These are phyloP conservation scores for Triplophysa yarkandensis DNA, from an alignment of 2,797 vertebrate genomes.

Conservation along the genomic window DNA sequence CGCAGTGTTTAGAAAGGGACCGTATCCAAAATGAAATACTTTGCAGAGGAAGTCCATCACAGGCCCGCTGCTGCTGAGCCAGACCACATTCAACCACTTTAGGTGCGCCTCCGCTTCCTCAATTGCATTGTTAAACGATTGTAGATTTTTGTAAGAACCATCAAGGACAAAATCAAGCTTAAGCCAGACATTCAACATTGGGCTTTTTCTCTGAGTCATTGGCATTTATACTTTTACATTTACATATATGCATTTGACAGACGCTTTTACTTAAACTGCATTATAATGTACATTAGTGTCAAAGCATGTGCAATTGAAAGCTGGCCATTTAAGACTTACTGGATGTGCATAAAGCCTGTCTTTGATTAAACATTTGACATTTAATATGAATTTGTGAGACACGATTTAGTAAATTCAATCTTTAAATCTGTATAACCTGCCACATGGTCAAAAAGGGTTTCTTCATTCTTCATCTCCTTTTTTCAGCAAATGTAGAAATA, in stretches of 20 bases:
- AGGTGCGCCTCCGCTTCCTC: constrained; percentile 68
- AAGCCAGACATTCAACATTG: constrained; percentile 62
- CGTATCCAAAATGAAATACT: constrained; percentile 77
- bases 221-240: too few species aligned
- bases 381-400: not conserved
- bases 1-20: constrained; percentile 76
- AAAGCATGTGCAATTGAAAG: too few species aligned
- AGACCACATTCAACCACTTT: constrained; percentile 77
- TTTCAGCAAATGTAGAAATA: not conserved
- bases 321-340: constrained; percentile 53
- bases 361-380: not conserved
- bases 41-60: constrained; percentile 77
- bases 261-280: too few species aligned
- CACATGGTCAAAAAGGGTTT: not conserved
- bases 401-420: not conserved
- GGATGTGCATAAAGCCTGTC: not conserved
- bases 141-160: constrained; percentile 68
- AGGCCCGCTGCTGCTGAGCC: constrained; percentile 65
- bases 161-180: constrained; percentile 60
- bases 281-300: too few species aligned
- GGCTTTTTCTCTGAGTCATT: constrained; percentile 49
- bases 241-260: too few species aligned
- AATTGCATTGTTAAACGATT: constrained; percentile 68
- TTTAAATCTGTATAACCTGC: not conserved
- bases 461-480: not conserved